phyloP scores from a whole-genome alignment of 2,888 invertebrate genomes.

The Anthrax anthrax region DNA sequence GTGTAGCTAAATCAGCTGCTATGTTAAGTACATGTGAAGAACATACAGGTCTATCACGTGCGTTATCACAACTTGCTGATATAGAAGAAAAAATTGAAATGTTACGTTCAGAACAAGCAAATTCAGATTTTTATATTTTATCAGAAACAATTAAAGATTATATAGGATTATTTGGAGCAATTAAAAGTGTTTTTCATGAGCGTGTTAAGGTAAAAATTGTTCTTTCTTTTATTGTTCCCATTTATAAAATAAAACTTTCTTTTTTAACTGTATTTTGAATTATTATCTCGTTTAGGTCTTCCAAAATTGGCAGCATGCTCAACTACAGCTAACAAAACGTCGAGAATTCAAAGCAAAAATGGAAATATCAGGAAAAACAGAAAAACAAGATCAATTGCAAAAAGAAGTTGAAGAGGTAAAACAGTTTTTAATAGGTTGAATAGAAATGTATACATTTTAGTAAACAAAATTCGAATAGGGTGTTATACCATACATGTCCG shows the following conservation, averaged over 20 bases:
- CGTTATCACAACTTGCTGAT: conserved; percentile 80
- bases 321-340: conserved; percentile 84
- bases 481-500: too few species aligned
- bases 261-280: neutral
- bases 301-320: conserved; percentile 96
- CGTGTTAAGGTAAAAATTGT: conserved; percentile 44
- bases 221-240: neutral
- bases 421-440: neutral
- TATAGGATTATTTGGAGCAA: conserved; percentile 76
- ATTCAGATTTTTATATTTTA: conserved; percentile 84
- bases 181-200: conserved; percentile 67
- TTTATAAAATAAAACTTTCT: neutral
- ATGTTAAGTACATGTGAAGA: conserved; percentile 88
- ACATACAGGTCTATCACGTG: conserved; percentile 78
- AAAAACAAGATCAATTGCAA: conserved; percentile 76
- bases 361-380: conserved; percentile 76
- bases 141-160: conserved; percentile 94
- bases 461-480: too few species aligned
- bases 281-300: conserved; percentile 53
- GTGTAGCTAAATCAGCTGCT: conserved; percentile 75
- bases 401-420: conserved; percentile 83
- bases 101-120: conserved; percentile 80
- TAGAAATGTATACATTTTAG: too few species aligned
- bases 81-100: conserved; percentile 70
- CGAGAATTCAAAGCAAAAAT: conserved; percentile 87